A percentile compares a stretch with the other conserved stretches of the same genome.
phyloP scores from a whole-genome alignment of 2,888 invertebrate genomes.

The Idaea biselata region DNA sequence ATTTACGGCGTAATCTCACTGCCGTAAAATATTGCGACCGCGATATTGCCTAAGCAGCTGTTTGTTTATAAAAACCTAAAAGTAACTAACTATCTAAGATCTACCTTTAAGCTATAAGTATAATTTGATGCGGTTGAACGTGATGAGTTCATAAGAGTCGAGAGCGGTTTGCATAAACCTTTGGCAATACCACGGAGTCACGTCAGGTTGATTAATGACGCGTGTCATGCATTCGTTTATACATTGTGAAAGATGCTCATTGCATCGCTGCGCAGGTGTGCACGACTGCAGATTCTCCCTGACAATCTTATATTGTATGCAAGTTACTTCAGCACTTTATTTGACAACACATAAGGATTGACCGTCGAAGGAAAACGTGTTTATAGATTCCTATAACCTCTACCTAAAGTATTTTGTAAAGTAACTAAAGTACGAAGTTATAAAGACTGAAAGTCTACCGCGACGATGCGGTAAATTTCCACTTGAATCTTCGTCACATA shows the following conservation, averaged over 20 bases:
- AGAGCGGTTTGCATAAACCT: slow-evolving; percentile 54
- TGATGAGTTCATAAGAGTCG: slow-evolving; percentile 61
- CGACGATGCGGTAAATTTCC: not conserved
- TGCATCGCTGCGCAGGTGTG: slow-evolving; percentile 34
- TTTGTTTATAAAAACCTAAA: slow-evolving; percentile 43
- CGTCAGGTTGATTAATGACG: slow-evolving; percentile 60
- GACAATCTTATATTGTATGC: slow-evolving; percentile 24
- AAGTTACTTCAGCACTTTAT: slow-evolving; percentile 22
- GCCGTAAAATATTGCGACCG: slow-evolving; percentile 61
- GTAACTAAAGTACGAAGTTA: too few species aligned
- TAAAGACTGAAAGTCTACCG: too few species aligned
- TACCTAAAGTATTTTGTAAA: not conserved
- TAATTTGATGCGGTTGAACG: slow-evolving; percentile 63
- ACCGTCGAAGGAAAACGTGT: not conserved
- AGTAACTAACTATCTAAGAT: slow-evolving; percentile 40
- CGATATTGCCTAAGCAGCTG: slow-evolving; percentile 60
- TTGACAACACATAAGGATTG: slow-evolving; percentile 8
- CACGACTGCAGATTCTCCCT: slow-evolving; percentile 28
- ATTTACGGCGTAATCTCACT: slow-evolving; percentile 57
- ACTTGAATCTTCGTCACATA: slow-evolving; percentile 15
- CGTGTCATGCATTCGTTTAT: slow-evolving; percentile 43
- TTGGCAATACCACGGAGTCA: slow-evolving; percentile 60
- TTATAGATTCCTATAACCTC: not conserved
- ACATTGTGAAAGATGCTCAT: slow-evolving; percentile 50
- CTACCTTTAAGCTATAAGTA: slow-evolving; percentile 11